Evolutionary conservation across 2,113 vertebrate species (phyloP).

Genomic region (Rissa tridactyla): DNA sequence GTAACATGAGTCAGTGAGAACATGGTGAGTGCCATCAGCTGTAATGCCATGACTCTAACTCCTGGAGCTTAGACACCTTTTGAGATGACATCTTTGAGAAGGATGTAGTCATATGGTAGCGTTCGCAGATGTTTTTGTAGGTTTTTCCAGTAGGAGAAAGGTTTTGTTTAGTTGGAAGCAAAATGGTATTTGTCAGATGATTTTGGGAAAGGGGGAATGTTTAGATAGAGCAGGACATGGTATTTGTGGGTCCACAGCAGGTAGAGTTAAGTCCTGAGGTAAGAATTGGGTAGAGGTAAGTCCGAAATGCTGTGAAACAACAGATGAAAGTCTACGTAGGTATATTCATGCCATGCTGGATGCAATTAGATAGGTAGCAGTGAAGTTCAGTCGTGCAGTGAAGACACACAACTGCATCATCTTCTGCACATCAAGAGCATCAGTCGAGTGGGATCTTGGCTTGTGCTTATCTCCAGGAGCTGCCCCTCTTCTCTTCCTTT

Average conservation of each 20-base stretch:
- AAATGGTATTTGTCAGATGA: neutral
- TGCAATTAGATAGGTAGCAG: neutral
- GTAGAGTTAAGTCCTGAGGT: neutral
- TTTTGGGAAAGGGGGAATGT: neutral
- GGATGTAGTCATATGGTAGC: neutral
- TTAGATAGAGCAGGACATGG: neutral
- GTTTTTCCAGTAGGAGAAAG: neutral
- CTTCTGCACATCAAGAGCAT: neutral
- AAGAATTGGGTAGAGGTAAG: neutral
- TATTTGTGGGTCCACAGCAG: neutral
- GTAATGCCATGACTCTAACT: neutral
- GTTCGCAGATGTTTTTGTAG: neutral
- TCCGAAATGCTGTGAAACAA: fast-evolving
- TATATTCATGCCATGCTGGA: neutral
- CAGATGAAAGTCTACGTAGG: too few species aligned
- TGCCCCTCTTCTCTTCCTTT: neutral
- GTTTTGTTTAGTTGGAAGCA: neutral
- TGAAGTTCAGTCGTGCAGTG: neutral
- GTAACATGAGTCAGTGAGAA: neutral
- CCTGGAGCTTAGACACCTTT: neutral
- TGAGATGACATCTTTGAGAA: neutral
- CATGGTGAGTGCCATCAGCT: neutral
- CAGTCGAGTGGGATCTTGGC: neutral
- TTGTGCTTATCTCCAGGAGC: neutral
- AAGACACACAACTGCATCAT: neutral